These are phyloP conservation scores for Tupaia chinensis DNA, from an alignment of 2,113 vertebrate species.

Conservation along the genomic window DNA sequence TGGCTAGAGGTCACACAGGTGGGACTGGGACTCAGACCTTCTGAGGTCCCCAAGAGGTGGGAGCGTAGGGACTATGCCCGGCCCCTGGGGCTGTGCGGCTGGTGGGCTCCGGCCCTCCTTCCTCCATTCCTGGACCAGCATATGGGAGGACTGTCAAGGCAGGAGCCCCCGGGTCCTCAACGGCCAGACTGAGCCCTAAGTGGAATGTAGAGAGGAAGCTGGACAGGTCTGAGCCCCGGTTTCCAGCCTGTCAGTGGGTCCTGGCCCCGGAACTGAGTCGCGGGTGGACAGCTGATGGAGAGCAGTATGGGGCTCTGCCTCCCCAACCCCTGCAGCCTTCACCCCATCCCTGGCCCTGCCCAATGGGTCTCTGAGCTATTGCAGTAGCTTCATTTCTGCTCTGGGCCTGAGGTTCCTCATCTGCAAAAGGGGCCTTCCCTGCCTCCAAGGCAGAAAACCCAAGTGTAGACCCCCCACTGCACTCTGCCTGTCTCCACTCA, in stretches of 20 bases:
- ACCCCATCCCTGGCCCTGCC: background rate
- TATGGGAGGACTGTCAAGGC: background rate
- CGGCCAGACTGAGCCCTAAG: background rate
- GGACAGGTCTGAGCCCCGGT: background rate
- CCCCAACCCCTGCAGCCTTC: background rate
- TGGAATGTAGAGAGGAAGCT: background rate
- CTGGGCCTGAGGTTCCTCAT: background rate
- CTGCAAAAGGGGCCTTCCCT: background rate
- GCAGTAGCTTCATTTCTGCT: background rate
- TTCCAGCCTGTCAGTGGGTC: slow-evolving; percentile 18
- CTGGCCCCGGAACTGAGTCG: slow-evolving; percentile 73
- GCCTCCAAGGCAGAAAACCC: background rate
- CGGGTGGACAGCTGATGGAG: slow-evolving; percentile 76
- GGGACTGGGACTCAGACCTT: background rate
- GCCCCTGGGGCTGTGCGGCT: background rate
- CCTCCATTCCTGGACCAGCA: background rate
- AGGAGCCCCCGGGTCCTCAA: background rate
- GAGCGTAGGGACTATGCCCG: background rate
- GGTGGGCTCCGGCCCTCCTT: background rate
- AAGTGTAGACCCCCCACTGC: background rate
- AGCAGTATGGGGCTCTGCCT: slow-evolving; percentile 75
- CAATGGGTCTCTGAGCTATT: background rate
- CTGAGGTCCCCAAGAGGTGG: background rate
- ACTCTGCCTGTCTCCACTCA: background rate
- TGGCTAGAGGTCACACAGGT: background rate